Evolutionary conservation across 2,797 vertebrate genomes (phyloP), one percentile per base, ranked within the genome.

Genomic region (Euphonia xanthogaster): DNA sequence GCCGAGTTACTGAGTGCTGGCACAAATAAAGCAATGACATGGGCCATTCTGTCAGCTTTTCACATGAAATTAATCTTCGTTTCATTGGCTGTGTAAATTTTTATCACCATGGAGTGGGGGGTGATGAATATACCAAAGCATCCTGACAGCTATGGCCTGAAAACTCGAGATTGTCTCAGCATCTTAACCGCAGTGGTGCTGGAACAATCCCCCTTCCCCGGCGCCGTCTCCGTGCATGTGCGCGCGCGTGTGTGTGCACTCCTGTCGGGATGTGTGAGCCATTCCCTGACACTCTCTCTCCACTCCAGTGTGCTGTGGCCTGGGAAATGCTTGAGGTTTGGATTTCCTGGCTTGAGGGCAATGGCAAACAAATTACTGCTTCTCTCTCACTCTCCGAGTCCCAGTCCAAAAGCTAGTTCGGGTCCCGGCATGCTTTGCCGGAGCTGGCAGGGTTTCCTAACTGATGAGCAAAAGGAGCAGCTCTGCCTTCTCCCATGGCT

Each of bases 51-150:
- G 98, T 99, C 98, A 98, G 98, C 99, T 98, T 99, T 99, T 99
- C 99, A 99, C 98, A 98, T 98, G 97, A 98, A 98, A 99, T 99
- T 98, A 99, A 98, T 98, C 97, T 97, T 98, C 96, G 97, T 98
- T 97, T 98, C 84, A n/a, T 92, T 77, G 96, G 97, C 97, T 97
- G 96, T 97, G 97, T 97, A 97, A 97, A 97, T 96, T 96, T 97
- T 97, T 96, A 97, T 97, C 97, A 97, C 97, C 95, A 93, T 51
- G 9, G 57, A 96, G 95, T 93, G 48, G 95, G 85, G 96, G 90
- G 95, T 53, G 87, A 63, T 93, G 96, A 96, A 95, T 96, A 92
- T 96, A 94, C 74, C 96, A 90, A 98, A 97, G 96, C 95, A 93
- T 96, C 95, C 96, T 96, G 97, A 97, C 96, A 97, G 97, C 95